Conservation (phyloP, 2,797 vertebrate genomes). For the Prunella strophiata region DNA sequence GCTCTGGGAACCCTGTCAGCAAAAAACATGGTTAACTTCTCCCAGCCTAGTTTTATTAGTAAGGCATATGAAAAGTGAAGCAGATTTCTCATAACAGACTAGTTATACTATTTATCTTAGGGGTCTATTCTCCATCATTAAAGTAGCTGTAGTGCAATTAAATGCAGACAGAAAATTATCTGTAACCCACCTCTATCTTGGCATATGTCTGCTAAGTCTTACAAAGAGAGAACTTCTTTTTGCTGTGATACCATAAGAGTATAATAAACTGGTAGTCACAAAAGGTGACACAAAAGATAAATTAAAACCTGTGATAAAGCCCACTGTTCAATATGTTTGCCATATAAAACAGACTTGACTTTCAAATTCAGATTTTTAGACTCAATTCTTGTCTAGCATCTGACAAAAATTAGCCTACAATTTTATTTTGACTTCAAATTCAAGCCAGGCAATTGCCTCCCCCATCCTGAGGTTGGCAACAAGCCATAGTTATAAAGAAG, state of each 20-base stretch:
- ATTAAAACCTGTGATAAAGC: background rate
- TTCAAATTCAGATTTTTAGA: slow-evolving; percentile 11
- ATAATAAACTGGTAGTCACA: background rate
- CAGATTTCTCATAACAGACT: background rate
- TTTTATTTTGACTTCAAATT: slow-evolving; percentile 13
- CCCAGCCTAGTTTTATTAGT: background rate
- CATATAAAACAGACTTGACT: background rate
- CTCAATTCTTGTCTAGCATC: background rate
- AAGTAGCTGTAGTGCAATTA: background rate
- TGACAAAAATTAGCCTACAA: background rate
- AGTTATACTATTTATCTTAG: background rate
- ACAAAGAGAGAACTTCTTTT: background rate
- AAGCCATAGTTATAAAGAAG: background rate
- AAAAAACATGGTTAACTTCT: background rate
- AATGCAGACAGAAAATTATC: background rate
- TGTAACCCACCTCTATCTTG: background rate
- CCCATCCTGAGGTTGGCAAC: background rate
- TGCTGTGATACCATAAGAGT: background rate
- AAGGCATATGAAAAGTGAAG: background rate
- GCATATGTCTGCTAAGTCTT: background rate
- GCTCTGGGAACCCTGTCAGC: background rate
- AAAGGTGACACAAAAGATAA: background rate
- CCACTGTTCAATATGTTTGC: background rate
- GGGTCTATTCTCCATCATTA: background rate
- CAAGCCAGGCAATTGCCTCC: background rate